phyloP scores from a whole-genome alignment of 2,888 invertebrate species.

The Lucinisca nassula region DNA sequence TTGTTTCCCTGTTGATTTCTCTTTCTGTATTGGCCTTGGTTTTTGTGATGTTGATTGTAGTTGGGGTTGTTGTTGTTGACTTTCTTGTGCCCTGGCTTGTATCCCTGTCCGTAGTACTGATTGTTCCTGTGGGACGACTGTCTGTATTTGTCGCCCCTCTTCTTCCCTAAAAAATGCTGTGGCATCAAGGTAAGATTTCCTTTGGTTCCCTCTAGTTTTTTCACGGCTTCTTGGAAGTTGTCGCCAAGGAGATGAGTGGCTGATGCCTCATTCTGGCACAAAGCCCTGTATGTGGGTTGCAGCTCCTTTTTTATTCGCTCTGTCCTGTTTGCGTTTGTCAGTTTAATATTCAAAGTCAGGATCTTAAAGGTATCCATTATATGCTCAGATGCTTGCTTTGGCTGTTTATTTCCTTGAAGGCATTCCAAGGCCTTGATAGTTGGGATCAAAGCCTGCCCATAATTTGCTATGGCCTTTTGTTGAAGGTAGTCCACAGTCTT shows the following conservation, averaged over 20 bases:
- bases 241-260: slow-evolving; percentile 32
- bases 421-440: neutral
- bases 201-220: neutral
- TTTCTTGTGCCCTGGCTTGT: neutral
- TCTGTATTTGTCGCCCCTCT: slow-evolving; percentile 12
- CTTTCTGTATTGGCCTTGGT: neutral
- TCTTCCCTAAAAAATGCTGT: slow-evolving; percentile 24
- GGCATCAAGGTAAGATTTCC: neutral
- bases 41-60: neutral
- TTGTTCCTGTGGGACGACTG: neutral
- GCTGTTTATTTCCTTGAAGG: neutral
- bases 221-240: slow-evolving; percentile 13
- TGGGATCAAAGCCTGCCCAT: neutral
- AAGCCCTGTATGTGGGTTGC: slow-evolving; percentile 5
- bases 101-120: too few relatives aligned
- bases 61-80: neutral
- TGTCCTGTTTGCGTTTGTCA: slow-evolving; percentile 20
- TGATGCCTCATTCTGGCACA: slow-evolving; percentile 25
- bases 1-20: neutral
- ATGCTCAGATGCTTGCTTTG: neutral
- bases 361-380: slow-evolving; percentile 32
- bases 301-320: slow-evolving; percentile 32
- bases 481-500: slow-evolving; percentile 7
- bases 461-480: neutral
- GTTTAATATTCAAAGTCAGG: slow-evolving; percentile 4